phyloP scores from a whole-genome alignment of 2,888 invertebrate genomes.

The Nematopogon swammerdamellus region DNA sequence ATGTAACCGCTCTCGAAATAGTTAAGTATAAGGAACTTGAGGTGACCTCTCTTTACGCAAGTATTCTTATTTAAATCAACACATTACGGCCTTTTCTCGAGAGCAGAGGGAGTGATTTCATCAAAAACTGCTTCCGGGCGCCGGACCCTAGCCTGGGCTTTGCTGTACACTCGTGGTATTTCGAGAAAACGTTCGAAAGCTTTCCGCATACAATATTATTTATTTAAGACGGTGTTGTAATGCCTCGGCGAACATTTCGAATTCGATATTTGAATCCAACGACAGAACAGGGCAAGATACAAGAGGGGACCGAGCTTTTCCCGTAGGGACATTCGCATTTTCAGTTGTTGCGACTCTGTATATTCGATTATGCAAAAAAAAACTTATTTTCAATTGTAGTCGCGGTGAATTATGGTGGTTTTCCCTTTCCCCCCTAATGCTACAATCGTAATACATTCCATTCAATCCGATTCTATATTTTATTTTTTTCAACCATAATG shows the following conservation, averaged over 20 bases:
- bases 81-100: neutral
- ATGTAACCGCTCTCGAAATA: no score
- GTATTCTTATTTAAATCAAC: neutral
- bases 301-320: neutral
- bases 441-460: neutral
- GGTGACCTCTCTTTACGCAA: neutral
- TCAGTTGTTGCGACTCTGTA: constrained; percentile 4
- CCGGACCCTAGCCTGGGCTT: neutral
- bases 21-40: no score
- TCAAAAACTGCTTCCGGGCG: neutral
- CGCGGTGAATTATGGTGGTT: neutral
- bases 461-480: neutral
- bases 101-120: neutral
- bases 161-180: no score
- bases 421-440: neutral
- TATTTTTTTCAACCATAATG: neutral
- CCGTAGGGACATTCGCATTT: neutral
- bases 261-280: neutral
- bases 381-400: constrained; percentile 1
- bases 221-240: no score
- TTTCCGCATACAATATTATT: no score
- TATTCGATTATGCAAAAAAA: constrained; percentile 9
- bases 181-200: neutral
- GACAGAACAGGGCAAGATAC: neutral
- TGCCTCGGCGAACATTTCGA: neutral